Percentiles rank a stretch among this genome's conserved stretches.
These are phyloP conservation scores for Lycophotia porphyrea DNA, from an alignment of 2,888 invertebrate species.

Conservation along the genomic window DNA sequence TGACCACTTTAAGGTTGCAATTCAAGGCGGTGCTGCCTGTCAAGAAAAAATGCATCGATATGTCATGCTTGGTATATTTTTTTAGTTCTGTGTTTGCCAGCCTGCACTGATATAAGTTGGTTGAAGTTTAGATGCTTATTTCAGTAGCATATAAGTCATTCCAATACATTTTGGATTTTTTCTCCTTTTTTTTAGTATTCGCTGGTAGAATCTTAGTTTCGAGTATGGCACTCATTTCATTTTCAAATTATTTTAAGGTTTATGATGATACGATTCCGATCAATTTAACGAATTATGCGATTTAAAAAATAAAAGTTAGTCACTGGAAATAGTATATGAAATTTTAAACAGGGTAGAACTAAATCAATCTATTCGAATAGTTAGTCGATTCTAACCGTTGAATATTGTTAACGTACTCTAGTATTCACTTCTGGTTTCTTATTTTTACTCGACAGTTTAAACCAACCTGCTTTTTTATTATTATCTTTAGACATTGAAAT, in stretches of 20 bases:
- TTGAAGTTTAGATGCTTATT: not conserved
- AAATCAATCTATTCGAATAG: slow-evolving; percentile 3
- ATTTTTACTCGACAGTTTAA: slow-evolving; percentile 90
- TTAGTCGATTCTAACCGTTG: slow-evolving; percentile 26
- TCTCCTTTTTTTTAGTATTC: not conserved
- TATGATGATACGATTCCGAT: not conserved
- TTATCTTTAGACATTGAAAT: slow-evolving; percentile 94
- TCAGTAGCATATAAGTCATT: not conserved
- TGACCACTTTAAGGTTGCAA: not conserved
- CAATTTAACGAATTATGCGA: not conserved
- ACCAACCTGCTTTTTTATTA: slow-evolving; percentile 94
- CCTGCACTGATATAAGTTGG: not conserved
- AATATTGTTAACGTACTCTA: slow-evolving; percentile 79
- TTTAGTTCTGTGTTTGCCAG: not conserved
- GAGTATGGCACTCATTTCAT: slow-evolving; percentile 53
- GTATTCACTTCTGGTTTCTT: slow-evolving; percentile 85
- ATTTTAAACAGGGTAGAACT: not conserved
- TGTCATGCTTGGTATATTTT: not conserved
- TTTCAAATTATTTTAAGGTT: not conserved
- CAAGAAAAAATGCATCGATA: not conserved
- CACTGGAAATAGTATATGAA: slow-evolving; percentile 14
- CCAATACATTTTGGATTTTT: not conserved
- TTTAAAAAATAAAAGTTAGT: slow-evolving; percentile 24
- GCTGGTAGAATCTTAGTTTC: slow-evolving; percentile 4
- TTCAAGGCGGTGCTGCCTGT: not conserved